Percentiles rank a stretch among this genome's conserved stretches.
phyloP scores from a whole-genome alignment of 2,888 invertebrate species.

The Acleris cristana region DNA sequence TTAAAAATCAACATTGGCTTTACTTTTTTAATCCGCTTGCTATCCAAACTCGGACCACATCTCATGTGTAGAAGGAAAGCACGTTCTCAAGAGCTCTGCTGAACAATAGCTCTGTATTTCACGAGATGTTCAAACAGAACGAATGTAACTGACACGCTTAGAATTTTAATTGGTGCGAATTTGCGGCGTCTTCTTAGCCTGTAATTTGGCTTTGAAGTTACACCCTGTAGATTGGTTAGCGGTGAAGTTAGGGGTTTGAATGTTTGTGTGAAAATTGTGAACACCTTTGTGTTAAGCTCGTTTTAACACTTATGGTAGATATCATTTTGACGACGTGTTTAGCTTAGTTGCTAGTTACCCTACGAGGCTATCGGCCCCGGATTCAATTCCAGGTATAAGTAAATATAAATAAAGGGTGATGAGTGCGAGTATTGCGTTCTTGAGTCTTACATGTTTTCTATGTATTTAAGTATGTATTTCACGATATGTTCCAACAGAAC shows the following conservation, averaged over 20 bases:
- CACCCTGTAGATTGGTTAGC: background rate
- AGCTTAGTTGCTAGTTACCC: too few species aligned
- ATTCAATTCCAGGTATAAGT: too few species aligned
- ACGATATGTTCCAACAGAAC: conserved; percentile 68
- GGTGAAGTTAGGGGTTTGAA: background rate
- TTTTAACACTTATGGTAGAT: too few species aligned
- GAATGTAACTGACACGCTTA: conserved; percentile 55
- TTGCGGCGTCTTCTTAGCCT: conserved; percentile 48
- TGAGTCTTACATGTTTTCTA: too few species aligned
- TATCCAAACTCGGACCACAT: conserved; percentile 41
- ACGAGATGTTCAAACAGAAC: conserved; percentile 63
- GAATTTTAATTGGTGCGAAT: conserved; percentile 70
- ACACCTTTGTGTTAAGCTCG: background rate
- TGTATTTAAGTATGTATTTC: too few species aligned
- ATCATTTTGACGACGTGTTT: too few species aligned
- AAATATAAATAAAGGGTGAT: too few species aligned
- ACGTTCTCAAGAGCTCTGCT: conserved; percentile 46
- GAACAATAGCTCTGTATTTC: conserved; percentile 55
- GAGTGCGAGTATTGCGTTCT: too few species aligned
- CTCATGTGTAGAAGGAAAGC: conserved; percentile 30
- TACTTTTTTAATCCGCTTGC: background rate
- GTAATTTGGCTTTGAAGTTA: conserved; percentile 36
- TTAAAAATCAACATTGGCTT: too few species aligned
- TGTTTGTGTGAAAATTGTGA: background rate
- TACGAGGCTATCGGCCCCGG: too few species aligned